phyloP scores from a whole-genome alignment of 2,797 vertebrate genomes.

The Amphiprion clarkii region DNA sequence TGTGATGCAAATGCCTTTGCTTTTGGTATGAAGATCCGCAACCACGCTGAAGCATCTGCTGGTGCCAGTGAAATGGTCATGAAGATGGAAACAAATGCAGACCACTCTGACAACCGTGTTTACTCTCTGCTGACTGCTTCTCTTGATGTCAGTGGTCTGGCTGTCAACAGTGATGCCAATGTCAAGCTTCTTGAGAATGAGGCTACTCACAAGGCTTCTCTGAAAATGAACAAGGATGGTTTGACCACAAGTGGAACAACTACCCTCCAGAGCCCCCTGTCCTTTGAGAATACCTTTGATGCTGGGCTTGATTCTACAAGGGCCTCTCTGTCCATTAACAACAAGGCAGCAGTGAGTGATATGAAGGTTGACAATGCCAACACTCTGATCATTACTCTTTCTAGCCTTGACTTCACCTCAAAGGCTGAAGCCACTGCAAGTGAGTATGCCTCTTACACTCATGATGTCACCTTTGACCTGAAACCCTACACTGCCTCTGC shows the following conservation, averaged over 20 bases:
- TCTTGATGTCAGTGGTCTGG: constrained; percentile 86
- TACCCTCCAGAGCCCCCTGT: constrained; percentile 86
- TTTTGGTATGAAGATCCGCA: constrained; percentile 81
- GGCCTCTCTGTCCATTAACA: constrained; percentile 83
- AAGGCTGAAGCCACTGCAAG: constrained; percentile 85
- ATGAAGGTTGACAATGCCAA: constrained; percentile 88
- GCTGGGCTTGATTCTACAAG: constrained; percentile 84
- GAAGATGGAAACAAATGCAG: constrained; percentile 87
- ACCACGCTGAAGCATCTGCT: constrained; percentile 86
- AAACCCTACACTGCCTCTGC: constrained; percentile 85
- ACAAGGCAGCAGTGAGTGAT: constrained; percentile 85
- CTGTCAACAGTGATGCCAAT: constrained; percentile 86
- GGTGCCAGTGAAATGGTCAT: constrained; percentile 82
- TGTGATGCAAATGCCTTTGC: constrained; percentile 86
- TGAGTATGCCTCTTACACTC: constrained; percentile 87
- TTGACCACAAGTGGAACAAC: constrained; percentile 87
- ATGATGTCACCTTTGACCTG: constrained; percentile 87
- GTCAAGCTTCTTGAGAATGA: constrained; percentile 85
- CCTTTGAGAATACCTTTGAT: constrained; percentile 88
- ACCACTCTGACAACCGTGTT: constrained; percentile 80
- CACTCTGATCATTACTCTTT: constrained; percentile 84
- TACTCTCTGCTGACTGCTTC: constrained; percentile 86
- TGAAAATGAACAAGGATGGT: constrained; percentile 87
- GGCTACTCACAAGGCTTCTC: constrained; percentile 87
- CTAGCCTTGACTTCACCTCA: constrained; percentile 85